Evolutionary conservation across 1,140 invertebrate genomes (phyloP), one percentile per base, ranked within the genome.

Genomic region (Zaprionus tsacasi): DNA sequence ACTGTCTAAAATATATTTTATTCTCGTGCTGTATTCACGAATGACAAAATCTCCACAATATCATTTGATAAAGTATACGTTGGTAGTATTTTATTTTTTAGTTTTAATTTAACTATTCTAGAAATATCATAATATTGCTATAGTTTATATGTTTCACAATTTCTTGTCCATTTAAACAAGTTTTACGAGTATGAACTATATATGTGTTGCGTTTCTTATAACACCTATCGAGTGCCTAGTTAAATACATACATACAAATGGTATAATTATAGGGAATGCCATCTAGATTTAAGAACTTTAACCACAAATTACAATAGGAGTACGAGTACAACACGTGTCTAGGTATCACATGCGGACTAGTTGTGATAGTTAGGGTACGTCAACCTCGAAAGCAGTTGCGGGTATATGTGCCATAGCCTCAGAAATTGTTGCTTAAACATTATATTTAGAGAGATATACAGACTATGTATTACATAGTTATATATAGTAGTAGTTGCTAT

Each of bases 101-200:
- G 12, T 33, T n/a, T 11, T 52, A 43, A 7, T 70, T 70, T 45
- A 40, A 43, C 40, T 75, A 75, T 36, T 57, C 67, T 64, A 66
- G 55, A 74, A 85, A 76, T 87, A 86, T 86, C 82, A 87, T 82
- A 86, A 86, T 86, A 86, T 86, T 86, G 82, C 82, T 87, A 79
- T 87, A 76, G 70, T 87, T 81, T 80, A 50, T 57, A 50, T 67
- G 55, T 54, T 76, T 76, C 72, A 75, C 72, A 70, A 70, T 33
- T 71, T 76, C 56, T 71, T 59, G 15, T 57, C 45, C 45, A 60
- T 25, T 58, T 54, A 77, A 54, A 67, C 59, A 68, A 54, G 48
- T 64, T 13, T 13, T 67, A 56, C 27, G 17, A 45, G 33, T 27
- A 63, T 36, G 30, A 30, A 33, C 10, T 30, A 56, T 54, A 50